Percentiles rank a stretch among this genome's conserved stretches.
Evolutionary conservation across 2,797 vertebrate genomes (phyloP).

Genomic region (Argya squamiceps): DNA sequence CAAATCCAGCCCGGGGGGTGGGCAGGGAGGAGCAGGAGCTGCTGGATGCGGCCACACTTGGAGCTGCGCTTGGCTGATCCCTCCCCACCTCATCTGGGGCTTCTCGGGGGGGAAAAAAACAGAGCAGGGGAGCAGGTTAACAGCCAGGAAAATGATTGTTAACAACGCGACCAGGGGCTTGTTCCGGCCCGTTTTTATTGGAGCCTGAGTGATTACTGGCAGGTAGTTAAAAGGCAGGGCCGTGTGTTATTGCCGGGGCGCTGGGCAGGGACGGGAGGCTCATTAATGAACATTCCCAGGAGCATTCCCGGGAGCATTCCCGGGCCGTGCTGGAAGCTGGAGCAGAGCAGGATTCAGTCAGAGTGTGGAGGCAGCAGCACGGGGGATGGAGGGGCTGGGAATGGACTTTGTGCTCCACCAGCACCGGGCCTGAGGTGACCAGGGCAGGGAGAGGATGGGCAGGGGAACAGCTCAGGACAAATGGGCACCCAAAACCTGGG

Average conservation of each 20-base stretch:
- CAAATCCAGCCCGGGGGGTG: not conserved
- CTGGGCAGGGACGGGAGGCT: not conserved
- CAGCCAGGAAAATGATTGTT: slow-evolving; percentile 35
- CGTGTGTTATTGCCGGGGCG: not conserved
- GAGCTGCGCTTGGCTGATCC: fast-evolving
- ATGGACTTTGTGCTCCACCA: fast-evolving
- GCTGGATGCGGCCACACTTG: fast-evolving
- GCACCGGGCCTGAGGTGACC: fast-evolving
- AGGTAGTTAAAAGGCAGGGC: slow-evolving; percentile 40
- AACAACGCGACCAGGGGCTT: not conserved
- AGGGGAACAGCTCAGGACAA: not conserved
- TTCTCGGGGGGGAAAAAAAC: not conserved
- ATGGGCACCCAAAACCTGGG: not conserved
- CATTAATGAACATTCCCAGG: not conserved
- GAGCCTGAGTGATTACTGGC: not conserved
- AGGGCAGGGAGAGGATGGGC: not conserved
- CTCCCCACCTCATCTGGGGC: not conserved
- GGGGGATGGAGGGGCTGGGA: not conserved
- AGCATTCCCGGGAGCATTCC: not conserved
- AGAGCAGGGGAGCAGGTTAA: not conserved
- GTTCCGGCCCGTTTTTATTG: slow-evolving; percentile 9
- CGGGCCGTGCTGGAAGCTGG: not conserved
- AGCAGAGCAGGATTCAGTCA: not conserved
- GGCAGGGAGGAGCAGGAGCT: not conserved
- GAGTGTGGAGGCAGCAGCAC: fast-evolving